Evolutionary conservation across 2,797 vertebrate species (phyloP).

Genomic region (Gallirallus australis): DNA sequence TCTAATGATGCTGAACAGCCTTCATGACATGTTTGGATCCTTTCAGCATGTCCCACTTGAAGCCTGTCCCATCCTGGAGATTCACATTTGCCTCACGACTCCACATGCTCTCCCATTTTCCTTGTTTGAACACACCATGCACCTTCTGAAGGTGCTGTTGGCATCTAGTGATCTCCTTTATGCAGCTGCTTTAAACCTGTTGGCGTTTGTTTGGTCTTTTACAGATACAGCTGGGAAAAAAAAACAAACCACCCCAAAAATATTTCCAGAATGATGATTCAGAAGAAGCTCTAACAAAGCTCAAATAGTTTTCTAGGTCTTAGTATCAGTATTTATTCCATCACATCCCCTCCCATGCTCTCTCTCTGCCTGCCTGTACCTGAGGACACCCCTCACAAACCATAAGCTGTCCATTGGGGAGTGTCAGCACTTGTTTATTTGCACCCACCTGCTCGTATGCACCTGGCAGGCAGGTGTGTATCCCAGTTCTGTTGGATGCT

Average conservation of each 20-base stretch:
- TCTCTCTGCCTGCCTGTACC: background rate
- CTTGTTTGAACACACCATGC: background rate
- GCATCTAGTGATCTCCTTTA: background rate
- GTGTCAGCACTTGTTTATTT: background rate
- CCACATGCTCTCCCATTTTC: background rate
- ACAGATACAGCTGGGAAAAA: background rate
- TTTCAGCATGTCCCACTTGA: background rate
- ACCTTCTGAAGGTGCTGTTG: background rate
- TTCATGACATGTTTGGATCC: background rate
- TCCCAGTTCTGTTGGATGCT: background rate
- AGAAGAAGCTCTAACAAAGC: background rate
- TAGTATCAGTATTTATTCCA: background rate
- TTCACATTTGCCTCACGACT: background rate
- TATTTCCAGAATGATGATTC: background rate
- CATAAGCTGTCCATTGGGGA: background rate
- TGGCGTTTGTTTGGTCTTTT: background rate
- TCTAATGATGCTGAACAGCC: background rate
- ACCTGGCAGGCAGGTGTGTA: background rate
- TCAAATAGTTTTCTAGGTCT: background rate
- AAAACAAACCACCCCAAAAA: background rate
- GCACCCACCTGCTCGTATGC: background rate
- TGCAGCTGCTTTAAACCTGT: background rate
- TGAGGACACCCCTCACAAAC: background rate
- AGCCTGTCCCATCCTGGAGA: background rate
- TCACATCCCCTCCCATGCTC: accelerated